phyloP scores from a whole-genome alignment of 2,113 vertebrate species.

The Seriola aureovittata region DNA sequence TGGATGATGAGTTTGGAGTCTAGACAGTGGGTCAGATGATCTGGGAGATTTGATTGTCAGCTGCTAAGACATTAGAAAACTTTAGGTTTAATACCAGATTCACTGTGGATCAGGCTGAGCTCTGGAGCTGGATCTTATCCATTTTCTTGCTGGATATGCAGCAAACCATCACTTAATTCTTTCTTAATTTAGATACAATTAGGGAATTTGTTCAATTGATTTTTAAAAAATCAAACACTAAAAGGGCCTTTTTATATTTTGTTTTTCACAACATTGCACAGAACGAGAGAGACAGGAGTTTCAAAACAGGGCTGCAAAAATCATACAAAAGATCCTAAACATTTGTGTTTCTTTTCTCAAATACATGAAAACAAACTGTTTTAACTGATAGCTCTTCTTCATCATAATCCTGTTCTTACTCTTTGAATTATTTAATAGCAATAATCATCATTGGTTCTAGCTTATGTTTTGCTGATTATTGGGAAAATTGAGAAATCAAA shows the following conservation, averaged over 20 bases:
- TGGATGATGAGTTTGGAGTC: slow-evolving; percentile 54
- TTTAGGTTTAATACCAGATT: slow-evolving; percentile 48
- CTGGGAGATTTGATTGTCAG: slow-evolving; percentile 61
- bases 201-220: not conserved
- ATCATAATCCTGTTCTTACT: slow-evolving; percentile 28
- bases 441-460: slow-evolving; percentile 19
- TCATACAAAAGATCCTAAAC: slow-evolving; percentile 6
- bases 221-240: not conserved
- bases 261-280: not conserved
- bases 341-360: slow-evolving; percentile 10
- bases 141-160: not conserved
- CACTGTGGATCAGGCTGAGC: slow-evolving; percentile 11
- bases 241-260: not conserved
- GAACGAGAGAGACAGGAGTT: not conserved
- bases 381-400: slow-evolving; percentile 22
- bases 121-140: slow-evolving; percentile 4
- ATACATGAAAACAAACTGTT: slow-evolving; percentile 5
- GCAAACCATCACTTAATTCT: not conserved
- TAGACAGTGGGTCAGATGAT: slow-evolving; percentile 65
- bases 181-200: not conserved
- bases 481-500: slow-evolving; percentile 20
- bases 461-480: slow-evolving; percentile 21
- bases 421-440: slow-evolving; percentile 13
- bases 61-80: slow-evolving; percentile 49
- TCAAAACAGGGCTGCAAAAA: not conserved